Conservation (phyloP, 2,888 invertebrate species). For the Tachina fera region DNA sequence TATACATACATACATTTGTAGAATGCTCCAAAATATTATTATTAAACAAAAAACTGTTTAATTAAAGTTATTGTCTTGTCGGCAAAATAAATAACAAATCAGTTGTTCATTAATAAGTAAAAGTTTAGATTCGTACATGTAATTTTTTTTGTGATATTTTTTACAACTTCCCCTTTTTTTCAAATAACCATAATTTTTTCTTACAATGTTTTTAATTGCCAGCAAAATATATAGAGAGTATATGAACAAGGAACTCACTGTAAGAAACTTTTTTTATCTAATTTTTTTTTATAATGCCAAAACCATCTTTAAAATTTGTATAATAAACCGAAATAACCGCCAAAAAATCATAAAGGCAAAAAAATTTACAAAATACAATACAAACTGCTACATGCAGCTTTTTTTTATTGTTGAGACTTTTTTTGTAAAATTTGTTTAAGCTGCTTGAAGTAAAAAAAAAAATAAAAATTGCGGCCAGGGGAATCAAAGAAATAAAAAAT, state of each 20-base stretch:
- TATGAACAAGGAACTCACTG: conserved; percentile 28
- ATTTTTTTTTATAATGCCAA: conserved; percentile 13
- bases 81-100: not conserved
- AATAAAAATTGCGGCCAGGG: conserved; percentile 8
- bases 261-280: conserved; percentile 5
- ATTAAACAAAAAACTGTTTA: not conserved
- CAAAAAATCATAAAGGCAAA: not conserved
- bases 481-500: not conserved
- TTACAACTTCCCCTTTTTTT: conserved; percentile 47
- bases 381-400: conserved; percentile 6
- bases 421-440: not conserved
- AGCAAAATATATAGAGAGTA: not conserved
- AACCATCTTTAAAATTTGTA: conserved; percentile 47
- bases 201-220: conserved; percentile 51
- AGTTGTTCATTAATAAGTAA: conserved; percentile 7
- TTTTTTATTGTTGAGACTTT: not conserved
- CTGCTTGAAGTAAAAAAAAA: not conserved
- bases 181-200: conserved; percentile 42
- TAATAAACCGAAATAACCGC: conserved; percentile 17
- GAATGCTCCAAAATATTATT: too few relatives aligned
- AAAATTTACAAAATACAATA: not conserved
- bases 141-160: not conserved
- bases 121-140: not conserved
- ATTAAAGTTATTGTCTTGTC: conserved; percentile 5
- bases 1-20: too few relatives aligned